Conservation (phyloP, 2,797 vertebrate species). For the Amblyraja radiata region DNA sequence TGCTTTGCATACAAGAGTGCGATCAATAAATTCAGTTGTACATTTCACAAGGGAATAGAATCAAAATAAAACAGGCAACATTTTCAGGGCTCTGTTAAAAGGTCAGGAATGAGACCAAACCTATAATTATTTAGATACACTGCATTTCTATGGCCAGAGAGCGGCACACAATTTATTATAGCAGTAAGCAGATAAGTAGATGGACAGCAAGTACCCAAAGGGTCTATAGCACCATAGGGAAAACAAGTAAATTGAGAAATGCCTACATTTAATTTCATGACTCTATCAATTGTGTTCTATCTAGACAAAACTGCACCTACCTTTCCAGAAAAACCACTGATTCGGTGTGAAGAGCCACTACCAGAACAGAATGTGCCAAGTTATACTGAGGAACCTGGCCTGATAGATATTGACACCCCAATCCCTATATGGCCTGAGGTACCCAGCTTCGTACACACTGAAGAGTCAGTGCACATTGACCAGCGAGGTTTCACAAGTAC, state of each 20-base stretch:
- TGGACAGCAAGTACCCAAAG: no score
- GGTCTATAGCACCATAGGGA: no score
- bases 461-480: slow-evolving; percentile 13
- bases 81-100: no score
- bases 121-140: no score
- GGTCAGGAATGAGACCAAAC: background rate
- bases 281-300: background rate
- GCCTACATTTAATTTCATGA: background rate
- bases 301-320: background rate
- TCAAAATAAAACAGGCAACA: no score
- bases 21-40: no score
- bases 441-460: slow-evolving; percentile 30
- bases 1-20: no score
- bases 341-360: background rate
- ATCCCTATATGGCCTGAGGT: slow-evolving; percentile 30
- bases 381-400: slow-evolving; percentile 26
- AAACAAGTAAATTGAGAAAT: no score
- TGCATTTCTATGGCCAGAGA: no score
- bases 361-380: slow-evolving; percentile 11
- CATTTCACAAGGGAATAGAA: no score
- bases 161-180: no score
- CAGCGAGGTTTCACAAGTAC: slow-evolving; percentile 21
- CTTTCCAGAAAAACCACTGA: background rate
- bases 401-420: slow-evolving; percentile 16
- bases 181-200: no score